These are phyloP conservation scores for Thalassoma bifasciatum DNA, from an alignment of 2,113 vertebrate species.

Conservation along the genomic window DNA sequence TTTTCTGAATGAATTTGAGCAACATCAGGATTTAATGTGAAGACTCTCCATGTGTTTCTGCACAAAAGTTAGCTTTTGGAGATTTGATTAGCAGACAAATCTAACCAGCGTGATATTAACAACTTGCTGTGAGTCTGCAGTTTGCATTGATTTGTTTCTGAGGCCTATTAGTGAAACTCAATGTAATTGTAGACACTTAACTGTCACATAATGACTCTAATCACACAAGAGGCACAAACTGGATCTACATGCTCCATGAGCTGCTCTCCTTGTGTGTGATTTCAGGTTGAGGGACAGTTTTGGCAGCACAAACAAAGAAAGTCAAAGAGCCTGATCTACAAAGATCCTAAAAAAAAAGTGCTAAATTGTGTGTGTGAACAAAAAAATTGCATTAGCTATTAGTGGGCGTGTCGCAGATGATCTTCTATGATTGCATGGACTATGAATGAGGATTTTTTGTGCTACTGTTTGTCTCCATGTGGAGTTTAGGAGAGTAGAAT, in stretches of 20 bases:
- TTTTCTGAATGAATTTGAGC: background rate
- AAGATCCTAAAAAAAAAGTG: too few relatives aligned
- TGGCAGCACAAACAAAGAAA: too few relatives aligned
- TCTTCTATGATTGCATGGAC: too few relatives aligned
- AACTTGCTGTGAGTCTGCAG: slow-evolving; percentile 2
- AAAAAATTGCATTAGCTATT: too few relatives aligned
- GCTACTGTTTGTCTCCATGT: too few relatives aligned
- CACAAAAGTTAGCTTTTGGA: background rate
- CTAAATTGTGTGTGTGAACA: too few relatives aligned
- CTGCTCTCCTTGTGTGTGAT: background rate
- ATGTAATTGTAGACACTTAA: slow-evolving; percentile 20
- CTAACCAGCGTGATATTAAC: slow-evolving; percentile 8
- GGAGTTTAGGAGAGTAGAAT: too few relatives aligned
- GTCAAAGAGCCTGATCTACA: too few relatives aligned
- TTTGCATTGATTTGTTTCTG: slow-evolving; percentile 3
- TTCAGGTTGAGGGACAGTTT: background rate
- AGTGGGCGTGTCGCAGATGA: too few relatives aligned
- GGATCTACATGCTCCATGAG: background rate
- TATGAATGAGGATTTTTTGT: too few relatives aligned
- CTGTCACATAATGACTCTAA: slow-evolving; percentile 27
- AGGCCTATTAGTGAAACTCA: slow-evolving; percentile 12
- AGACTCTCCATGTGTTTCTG: background rate
- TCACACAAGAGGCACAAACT: slow-evolving; percentile 10
- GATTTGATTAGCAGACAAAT: background rate
- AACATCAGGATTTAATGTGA: background rate